These are phyloP conservation scores for Bibio marci DNA, from an alignment of 2,888 invertebrate species.

Conservation along the genomic window DNA sequence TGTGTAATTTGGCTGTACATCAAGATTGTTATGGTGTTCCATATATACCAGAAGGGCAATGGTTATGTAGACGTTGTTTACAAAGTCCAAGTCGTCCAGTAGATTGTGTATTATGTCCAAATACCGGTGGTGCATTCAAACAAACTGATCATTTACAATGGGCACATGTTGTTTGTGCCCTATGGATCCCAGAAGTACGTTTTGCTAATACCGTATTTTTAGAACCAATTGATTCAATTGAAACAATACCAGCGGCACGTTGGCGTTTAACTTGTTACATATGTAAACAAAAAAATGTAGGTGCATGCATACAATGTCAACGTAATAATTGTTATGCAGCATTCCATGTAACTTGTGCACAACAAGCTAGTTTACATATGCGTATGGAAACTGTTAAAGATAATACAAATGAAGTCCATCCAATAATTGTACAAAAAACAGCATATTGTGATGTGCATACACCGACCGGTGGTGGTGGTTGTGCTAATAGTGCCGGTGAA, in stretches of 20 bases:
- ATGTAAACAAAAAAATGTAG: conserved; percentile 81
- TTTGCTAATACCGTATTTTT: conserved; percentile 96
- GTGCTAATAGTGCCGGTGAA: conserved; percentile 11
- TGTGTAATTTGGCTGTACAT: conserved; percentile 98
- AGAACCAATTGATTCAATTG: conserved; percentile 96
- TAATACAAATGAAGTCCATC: conserved; percentile 42
- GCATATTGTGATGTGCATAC: conserved; percentile 94
- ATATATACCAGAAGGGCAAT: conserved; percentile 93
- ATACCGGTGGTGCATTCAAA: conserved; percentile 96
- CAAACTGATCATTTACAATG: conserved; percentile 89
- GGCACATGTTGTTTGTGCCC: conserved; percentile 97
- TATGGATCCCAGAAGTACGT: conserved; percentile 97
- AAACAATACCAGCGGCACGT: conserved; percentile 85
- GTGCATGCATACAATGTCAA: conserved; percentile 97
- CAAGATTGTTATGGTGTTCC: conserved; percentile 98
- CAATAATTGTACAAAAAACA: conserved; percentile 81
- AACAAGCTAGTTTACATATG: conserved; percentile 89
- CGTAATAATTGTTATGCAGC: conserved; percentile 92
- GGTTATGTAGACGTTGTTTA: conserved; percentile 90
- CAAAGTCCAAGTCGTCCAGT: conserved; percentile 93
- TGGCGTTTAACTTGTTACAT: conserved; percentile 96
- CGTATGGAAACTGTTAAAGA: conserved; percentile 81
- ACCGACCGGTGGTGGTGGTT: conserved; percentile 43
- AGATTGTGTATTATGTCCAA: conserved; percentile 95
- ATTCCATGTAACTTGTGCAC: conserved; percentile 98